Base-by-base conservation (phyloP, 2,888 invertebrate species). In the Nineta flava region DNA sequence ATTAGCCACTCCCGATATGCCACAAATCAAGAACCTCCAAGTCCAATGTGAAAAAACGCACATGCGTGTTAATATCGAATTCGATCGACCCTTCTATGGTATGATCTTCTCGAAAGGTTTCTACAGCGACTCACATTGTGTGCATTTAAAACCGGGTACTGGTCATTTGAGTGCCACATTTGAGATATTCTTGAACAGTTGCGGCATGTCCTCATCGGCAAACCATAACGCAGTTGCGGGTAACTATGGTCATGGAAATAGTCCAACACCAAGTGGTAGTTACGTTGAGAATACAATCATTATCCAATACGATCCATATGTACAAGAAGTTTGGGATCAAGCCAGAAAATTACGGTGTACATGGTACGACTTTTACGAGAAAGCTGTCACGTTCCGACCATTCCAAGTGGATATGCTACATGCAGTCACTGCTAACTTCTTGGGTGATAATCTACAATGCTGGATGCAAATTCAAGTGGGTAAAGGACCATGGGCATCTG, bases 401-500 rank as follows among this genome's bases (percentile, higher is more conserved):
- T 93, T 93, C 82, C 90, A 91, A 73, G 93, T 93, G 35, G 93
- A 93, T 65, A 93, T 92, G 90, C 67, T 93, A 58, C 91, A 93
- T 65, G 93, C 92, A 0, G 92, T 93, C 44, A 91, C 92, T 0
- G 93, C 93, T 46, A 93, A 93, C 73, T 93, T 93, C 77, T 77
- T 93, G 58, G 93, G 93, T 26, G 93, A 93, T 68, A 93, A 93
- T 71, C 72, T 93, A 59, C 92, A 93, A 65, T 93, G 93, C 69
- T 93, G 93, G 93, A 93, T 93, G 93, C 93, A 93, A 68, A 93
- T 93, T 59, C 93, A 93, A 69, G 92, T 92, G 44, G 93, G 93
- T 50, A 93, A 93, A 65, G 93, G 93, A 56, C 93, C 93, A 1
- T 93, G 93, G 93, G 93, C 93, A n/a, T 90, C 90, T 12, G 93